Conservation (phyloP, 2,113 vertebrate genomes). For the Pelecanus crispus region DNA sequence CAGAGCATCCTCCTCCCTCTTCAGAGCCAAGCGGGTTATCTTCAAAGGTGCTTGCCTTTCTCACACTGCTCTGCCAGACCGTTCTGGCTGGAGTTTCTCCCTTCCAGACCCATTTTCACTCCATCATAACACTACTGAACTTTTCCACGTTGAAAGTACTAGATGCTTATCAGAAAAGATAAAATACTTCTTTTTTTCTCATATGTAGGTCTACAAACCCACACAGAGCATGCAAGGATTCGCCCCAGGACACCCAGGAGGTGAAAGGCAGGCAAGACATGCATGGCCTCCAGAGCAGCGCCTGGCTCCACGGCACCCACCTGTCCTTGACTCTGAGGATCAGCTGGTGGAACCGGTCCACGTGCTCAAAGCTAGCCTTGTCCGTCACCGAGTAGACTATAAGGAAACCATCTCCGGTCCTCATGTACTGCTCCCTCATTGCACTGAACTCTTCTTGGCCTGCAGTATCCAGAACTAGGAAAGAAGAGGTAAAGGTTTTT, state of each 20-base stretch:
- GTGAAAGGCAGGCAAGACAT: fast-evolving
- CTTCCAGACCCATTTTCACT: neutral
- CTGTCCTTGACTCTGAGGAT: conserved; percentile 98
- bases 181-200: neutral
- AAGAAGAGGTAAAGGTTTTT: neutral
- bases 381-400: conserved; percentile 97
- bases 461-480: conserved; percentile 91
- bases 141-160: neutral
- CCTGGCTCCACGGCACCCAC: conserved; percentile 59
- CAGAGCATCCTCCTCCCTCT: neutral
- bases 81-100: neutral
- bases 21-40: neutral
- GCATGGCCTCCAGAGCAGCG: fast-evolving
- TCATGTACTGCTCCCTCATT: conserved; percentile 99
- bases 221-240: neutral
- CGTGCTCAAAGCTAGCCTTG: conserved; percentile 98
- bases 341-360: conserved; percentile 96
- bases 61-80: neutral
- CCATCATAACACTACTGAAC: neutral
- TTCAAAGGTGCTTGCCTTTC: neutral
- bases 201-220: neutral
- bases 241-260: neutral
- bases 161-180: neutral
- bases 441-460: conserved; percentile 99
- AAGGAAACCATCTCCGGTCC: conserved; percentile 96